Evolutionary conservation across 2,888 invertebrate genomes (phyloP).

Genomic region (Cosmorhoe ocellata): DNA sequence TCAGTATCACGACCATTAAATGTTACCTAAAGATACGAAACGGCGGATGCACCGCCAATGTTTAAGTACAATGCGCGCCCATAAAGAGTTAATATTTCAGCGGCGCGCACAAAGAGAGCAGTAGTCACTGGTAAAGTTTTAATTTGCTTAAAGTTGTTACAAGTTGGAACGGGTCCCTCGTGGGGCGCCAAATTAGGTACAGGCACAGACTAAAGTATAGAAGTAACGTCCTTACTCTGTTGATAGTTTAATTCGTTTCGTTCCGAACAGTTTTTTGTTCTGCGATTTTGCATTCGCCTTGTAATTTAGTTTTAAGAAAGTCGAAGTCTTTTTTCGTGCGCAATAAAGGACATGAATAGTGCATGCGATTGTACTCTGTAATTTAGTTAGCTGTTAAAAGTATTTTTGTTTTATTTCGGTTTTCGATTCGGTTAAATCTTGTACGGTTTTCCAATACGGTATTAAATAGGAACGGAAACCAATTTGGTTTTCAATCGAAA

Average conservation of each 20-base stretch:
- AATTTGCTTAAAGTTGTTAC: slow-evolving; percentile 82
- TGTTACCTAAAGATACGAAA: slow-evolving; percentile 67
- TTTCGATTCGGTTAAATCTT: slow-evolving; percentile 24
- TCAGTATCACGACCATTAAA: slow-evolving; percentile 61
- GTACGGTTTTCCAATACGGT: slow-evolving; percentile 19
- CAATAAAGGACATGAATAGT: slow-evolving; percentile 32
- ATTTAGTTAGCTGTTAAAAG: slow-evolving; percentile 29
- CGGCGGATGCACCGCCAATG: slow-evolving; percentile 48
- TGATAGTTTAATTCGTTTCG: slow-evolving; percentile 77
- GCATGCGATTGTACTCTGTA: slow-evolving; percentile 27
- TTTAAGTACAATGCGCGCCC: slow-evolving; percentile 68
- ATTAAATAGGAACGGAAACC: slow-evolving; percentile 15
- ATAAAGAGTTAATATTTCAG: slow-evolving; percentile 81
- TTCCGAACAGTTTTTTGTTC: slow-evolving; percentile 51
- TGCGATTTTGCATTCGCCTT: slow-evolving; percentile 50
- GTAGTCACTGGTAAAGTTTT: slow-evolving; percentile 77
- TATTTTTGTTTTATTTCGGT: slow-evolving; percentile 25
- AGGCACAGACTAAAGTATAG: slow-evolving; percentile 53
- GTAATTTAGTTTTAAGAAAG: slow-evolving; percentile 48
- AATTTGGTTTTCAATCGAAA: slow-evolving; percentile 19
- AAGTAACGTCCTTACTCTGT: slow-evolving; percentile 57
- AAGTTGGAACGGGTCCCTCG: slow-evolving; percentile 77
- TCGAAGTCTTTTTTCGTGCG: slow-evolving; percentile 27
- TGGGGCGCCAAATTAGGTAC: slow-evolving; percentile 78
- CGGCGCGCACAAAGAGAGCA: slow-evolving; percentile 71